Base-by-base conservation (phyloP, 2,888 invertebrate species). In the Ceriagrion tenellum region DNA sequence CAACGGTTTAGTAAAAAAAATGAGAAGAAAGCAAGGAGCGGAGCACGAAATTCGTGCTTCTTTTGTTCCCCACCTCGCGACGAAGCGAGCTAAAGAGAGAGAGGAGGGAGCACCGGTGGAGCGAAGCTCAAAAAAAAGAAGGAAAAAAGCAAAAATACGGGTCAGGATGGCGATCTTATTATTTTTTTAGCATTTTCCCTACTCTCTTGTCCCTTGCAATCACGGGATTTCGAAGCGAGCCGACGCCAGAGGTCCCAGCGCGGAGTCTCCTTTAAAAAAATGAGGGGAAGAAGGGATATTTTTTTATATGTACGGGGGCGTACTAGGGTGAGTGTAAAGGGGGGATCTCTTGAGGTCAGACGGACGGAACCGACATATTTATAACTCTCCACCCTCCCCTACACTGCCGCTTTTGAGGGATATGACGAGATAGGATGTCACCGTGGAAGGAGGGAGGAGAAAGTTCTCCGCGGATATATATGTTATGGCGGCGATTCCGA, bases 351-450 rank as follows among this genome's bases (percentile, higher is more conserved):
- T 81, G 81, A 81, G 81, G 81, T 81, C 81, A 81, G 81, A 35
- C 81, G 81, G 81, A 81, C 12, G 18, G 81, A n/a, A 16, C 35
- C 26, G 81, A 81, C 81, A 81, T 81, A 81, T 81, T 81, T 81
- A 81, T 81, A 81, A 81, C 81, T 81, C 81, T 35, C 81, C 35
- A 2, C n/a, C 47, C 47, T 81, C 16, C 81, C 16, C 35, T 81
- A 12, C 81, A 12, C 47, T 47, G 47, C 47, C n/a, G 26, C 10
- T 4, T n/a, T 69, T 69, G 30, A 81, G 81, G 35, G 13, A 35
- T 81, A 35, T 35, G 81, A 81, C 81, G 81, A 81, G 81, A 81
- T 81, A 81, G 81, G 81, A 81, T 81, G 81, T 81, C 81, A 35
- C 81, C 81, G 30, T 35, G 30, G 81, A 81, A 35, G 81, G 6